Conservation (phyloP, 2,113 vertebrate species). For the Promerops cafer region DNA sequence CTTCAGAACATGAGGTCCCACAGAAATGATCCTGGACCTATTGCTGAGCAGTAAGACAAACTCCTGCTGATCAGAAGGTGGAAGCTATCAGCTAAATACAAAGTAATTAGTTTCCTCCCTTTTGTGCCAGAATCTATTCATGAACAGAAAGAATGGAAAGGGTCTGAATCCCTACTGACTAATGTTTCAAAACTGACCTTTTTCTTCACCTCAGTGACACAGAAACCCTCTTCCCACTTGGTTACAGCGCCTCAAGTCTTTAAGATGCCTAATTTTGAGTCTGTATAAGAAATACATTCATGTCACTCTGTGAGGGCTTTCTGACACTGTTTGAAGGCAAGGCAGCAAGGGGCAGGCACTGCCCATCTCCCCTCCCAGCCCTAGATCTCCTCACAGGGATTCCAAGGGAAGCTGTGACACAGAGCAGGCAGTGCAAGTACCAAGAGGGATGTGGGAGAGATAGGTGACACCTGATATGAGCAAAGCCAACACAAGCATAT, state of each 20-base stretch:
- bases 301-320: neutral
- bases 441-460: neutral
- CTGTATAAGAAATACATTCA: neutral
- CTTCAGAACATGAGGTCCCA: rapidly evolving
- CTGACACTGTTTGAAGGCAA: neutral
- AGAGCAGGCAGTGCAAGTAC: neutral
- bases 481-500: neutral
- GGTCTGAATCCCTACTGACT: neutral
- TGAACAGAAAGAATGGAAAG: neutral
- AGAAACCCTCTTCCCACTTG: neutral
- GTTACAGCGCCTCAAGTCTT: neutral
- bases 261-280: neutral
- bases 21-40: neutral
- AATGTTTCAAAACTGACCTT: neutral
- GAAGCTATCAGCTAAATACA: neutral
- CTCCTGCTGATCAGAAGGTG: neutral
- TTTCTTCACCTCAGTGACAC: neutral
- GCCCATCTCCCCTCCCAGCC: neutral
- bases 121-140: neutral
- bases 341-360: neutral
- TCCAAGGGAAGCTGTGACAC: neutral
- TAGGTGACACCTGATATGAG: neutral
- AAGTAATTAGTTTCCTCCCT: neutral
- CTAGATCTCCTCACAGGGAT: neutral
- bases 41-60: neutral